Evolutionary conservation across 2,888 invertebrate genomes (phyloP).

Genomic region (Syritta pipiens): DNA sequence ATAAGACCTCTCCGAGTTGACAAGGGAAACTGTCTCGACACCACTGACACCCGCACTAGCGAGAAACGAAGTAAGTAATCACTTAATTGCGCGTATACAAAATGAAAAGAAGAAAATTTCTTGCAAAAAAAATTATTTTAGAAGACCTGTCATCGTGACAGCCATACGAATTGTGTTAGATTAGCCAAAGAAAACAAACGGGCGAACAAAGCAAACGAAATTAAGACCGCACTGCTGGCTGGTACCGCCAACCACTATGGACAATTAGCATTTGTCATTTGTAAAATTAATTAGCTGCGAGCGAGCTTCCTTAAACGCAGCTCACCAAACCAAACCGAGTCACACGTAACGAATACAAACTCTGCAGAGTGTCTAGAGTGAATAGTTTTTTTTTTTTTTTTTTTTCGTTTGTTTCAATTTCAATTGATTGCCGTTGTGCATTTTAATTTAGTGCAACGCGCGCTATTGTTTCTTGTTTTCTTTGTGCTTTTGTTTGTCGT

Average conservation of each 20-base stretch:
- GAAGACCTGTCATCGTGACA: conserved; percentile 36
- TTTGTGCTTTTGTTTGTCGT: neutral
- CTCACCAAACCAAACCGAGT: conserved; percentile 31
- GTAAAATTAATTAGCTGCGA: conserved; percentile 56
- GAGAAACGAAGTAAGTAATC: neutral
- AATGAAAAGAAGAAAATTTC: no score
- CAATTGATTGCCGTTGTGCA: neutral
- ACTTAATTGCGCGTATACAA: neutral
- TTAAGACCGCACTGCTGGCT: conserved; percentile 23
- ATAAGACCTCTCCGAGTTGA: conserved; percentile 15
- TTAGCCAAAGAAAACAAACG: conserved; percentile 1
- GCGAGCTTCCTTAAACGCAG: conserved; percentile 47
- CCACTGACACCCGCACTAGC: neutral
- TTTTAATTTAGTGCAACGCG: conserved; percentile 3
- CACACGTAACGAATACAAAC: conserved; percentile 23
- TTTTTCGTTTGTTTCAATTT: conserved; percentile 4
- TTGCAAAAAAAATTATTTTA: no score
- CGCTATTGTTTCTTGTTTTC: no score
- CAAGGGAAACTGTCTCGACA: neutral
- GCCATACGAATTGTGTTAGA: conserved; percentile 24
- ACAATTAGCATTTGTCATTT: conserved; percentile 63
- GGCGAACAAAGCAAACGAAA: conserved; percentile 17
- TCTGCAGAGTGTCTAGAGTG: neutral
- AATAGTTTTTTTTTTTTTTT: no score
- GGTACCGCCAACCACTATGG: conserved; percentile 30